Base-by-base conservation (phyloP, 2,113 vertebrate species). In the Caretta caretta region DNA sequence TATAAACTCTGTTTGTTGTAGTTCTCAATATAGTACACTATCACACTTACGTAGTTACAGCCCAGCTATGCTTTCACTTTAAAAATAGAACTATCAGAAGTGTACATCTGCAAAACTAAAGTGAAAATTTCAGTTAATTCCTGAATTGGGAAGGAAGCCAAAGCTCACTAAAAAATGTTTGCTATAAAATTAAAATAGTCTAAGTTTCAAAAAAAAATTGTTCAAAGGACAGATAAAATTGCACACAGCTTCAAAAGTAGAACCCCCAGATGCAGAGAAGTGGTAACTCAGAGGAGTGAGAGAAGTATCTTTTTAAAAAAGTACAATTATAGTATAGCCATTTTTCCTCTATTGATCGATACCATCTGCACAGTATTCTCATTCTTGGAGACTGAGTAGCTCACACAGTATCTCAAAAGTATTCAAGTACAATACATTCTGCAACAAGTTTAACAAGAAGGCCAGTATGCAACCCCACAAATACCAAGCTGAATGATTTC, bases 351-450 rank as follows among this genome's bases (percentile, higher is more conserved):
- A 19, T 8, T 84, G 11, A 83, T 50, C n/a, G 0, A 10, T 0
- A 35, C 54, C 1, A 0, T 2, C 4, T 1, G 11, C 6, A 2
- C 0, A 6, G 53, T 8, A 62, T 81, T 54, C 5, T 25, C 25
- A 0, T 17, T 49, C 54, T 5, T 9, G 51, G 54, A 87, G 62
- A 82, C 31, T 24, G 4, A 19, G 83, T 38, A 84, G 35, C 80
- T 86, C 80, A 48, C 27, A 8, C 46, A 10, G 62, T 0, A 0
- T 4, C 59, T 62, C 59, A 62, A 62, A 62, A 62, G 59, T 62
- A 62, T 62, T 62, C 29, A 62, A 31, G 27, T 35, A 62, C 59
- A 35, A 62, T 62, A 62, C 29, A 62, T 62, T 62, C 59, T 16
- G 12, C 59, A 62, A 10, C 59, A 62, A 31, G 25, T 59, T 59